Conservation (phyloP, 2,113 vertebrate species). For the Hepsetus odoe region DNA sequence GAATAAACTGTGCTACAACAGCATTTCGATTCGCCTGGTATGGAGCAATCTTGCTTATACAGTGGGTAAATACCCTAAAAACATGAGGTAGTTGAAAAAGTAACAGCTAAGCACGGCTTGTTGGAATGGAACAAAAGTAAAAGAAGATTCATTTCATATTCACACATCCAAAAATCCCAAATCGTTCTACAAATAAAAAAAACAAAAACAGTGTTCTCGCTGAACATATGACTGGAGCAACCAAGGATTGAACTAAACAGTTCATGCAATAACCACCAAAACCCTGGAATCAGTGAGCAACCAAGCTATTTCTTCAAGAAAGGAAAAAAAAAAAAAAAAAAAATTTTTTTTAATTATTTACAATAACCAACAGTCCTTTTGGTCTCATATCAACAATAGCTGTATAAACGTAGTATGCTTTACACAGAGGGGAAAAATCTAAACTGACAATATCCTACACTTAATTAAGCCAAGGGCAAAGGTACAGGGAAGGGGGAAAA, state of each 20-base stretch:
- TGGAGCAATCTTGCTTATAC: background rate
- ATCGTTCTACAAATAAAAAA: constrained; percentile 14
- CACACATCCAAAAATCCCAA: constrained; percentile 39
- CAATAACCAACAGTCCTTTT: constrained; percentile 45
- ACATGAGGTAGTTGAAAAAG: constrained; percentile 52
- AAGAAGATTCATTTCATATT: background rate
- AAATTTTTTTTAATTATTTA: constrained; percentile 53
- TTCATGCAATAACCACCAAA: constrained; percentile 42
- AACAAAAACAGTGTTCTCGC: constrained; percentile 15
- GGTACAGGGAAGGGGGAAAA: background rate
- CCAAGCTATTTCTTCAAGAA: constrained; percentile 34
- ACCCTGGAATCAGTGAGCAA: constrained; percentile 40
- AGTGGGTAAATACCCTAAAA: constrained; percentile 38
- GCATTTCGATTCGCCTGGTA: background rate
- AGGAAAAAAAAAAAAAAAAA: no score
- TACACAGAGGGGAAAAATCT: background rate
- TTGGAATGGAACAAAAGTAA: constrained; percentile 31
- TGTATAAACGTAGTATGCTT: constrained; percentile 35
- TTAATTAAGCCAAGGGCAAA: constrained; percentile 28
- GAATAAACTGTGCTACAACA: background rate
- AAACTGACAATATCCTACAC: constrained; percentile 11
- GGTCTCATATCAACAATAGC: constrained; percentile 45
- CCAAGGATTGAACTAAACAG: constrained; percentile 29
- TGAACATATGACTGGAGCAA: background rate
- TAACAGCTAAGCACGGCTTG: constrained; percentile 33